Conservation (phyloP, 2,797 vertebrate species). For the Pristis pectinata region DNA sequence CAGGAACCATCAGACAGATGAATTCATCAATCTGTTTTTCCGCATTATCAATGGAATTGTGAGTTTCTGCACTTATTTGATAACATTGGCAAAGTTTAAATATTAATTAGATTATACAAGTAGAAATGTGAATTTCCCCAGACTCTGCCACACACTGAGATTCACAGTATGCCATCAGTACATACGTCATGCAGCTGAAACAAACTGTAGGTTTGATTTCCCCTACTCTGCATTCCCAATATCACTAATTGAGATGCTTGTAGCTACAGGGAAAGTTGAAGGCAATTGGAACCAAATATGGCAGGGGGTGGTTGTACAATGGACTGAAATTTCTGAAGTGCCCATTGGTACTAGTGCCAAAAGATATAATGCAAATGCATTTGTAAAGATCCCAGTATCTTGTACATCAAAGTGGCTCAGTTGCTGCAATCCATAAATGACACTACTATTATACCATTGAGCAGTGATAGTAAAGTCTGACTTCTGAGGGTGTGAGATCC, state of each 20-base stretch:
- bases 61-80: conserved; percentile 38
- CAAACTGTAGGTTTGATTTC: background rate
- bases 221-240: background rate
- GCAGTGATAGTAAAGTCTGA: background rate
- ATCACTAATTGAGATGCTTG: too few species aligned
- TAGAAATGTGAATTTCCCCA: background rate
- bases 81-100: background rate
- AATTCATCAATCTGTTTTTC: conserved; percentile 58
- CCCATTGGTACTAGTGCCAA: too few species aligned
- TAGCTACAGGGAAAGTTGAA: background rate
- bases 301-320: too few species aligned
- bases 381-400: background rate
- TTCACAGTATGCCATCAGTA: too few species aligned
- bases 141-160: too few species aligned
- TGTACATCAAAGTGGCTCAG: background rate
- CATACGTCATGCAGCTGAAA: background rate
- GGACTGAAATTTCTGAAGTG: too few species aligned
- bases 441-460: background rate
- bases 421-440: background rate
- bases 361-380: background rate
- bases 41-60: conserved; percentile 58
- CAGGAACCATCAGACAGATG: conserved; percentile 49
- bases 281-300: background rate
- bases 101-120: background rate
- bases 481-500: background rate